Evolutionary conservation across 2,797 vertebrate genomes (phyloP).

Genomic region (Schizopygopsis malacanthus): DNA sequence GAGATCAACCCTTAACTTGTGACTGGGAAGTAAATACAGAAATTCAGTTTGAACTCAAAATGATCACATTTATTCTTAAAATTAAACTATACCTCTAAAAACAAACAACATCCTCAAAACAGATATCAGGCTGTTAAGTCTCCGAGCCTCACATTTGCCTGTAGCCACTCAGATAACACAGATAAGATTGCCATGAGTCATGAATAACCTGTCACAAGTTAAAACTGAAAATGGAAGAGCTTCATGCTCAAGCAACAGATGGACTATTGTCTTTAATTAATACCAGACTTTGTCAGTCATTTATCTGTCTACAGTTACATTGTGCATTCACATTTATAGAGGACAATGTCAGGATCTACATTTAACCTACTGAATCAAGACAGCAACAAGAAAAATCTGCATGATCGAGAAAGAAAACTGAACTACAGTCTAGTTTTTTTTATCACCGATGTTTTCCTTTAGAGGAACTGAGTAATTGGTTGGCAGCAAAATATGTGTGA

Average conservation of each 20-base stretch:
- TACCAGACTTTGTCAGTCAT: background rate
- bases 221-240: constrained; percentile 1
- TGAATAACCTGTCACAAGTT: constrained; percentile 14
- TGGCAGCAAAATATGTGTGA: background rate
- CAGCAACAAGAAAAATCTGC: background rate
- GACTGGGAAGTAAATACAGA: background rate
- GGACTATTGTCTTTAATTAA: constrained; percentile 21
- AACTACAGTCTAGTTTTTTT: background rate
- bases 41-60: background rate
- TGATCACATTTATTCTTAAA: background rate
- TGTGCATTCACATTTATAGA: background rate
- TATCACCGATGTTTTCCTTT: background rate
- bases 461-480: constrained; percentile 28
- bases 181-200: constrained; percentile 13
- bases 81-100: too few species aligned
- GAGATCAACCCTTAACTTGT: background rate
- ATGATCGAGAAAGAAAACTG: background rate
- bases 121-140: background rate
- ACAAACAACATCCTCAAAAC: background rate
- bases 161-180: background rate
- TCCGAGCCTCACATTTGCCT: background rate
- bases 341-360: background rate
- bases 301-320: background rate
- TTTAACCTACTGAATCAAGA: background rate
- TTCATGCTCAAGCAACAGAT: constrained; percentile 17